A percentile compares a stretch with the other conserved stretches of the same genome.
These are phyloP conservation scores for Osmerus mordax DNA, from an alignment of 2,113 vertebrate genomes.

Conservation along the genomic window DNA sequence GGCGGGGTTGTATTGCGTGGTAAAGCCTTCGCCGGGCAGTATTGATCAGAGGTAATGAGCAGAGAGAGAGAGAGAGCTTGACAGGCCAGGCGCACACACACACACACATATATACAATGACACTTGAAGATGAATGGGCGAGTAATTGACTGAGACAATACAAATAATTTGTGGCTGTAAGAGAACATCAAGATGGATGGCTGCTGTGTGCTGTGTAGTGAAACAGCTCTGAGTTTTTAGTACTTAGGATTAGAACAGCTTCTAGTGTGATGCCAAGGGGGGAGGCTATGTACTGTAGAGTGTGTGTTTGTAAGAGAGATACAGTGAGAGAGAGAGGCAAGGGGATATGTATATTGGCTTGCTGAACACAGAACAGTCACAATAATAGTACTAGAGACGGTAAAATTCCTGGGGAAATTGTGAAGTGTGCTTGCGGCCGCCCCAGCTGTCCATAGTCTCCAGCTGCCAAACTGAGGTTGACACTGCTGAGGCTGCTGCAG, in stretches of 20 bases:
- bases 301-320: neutral
- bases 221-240: slow-evolving; percentile 26
- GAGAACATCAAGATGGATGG: slow-evolving; percentile 67
- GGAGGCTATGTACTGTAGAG: neutral
- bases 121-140: slow-evolving; percentile 45
- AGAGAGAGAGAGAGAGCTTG: slow-evolving; percentile 21
- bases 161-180: slow-evolving; percentile 66
- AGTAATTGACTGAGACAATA: slow-evolving; percentile 67
- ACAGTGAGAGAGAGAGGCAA: neutral
- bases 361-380: too few relatives aligned
- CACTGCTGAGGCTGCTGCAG: too few relatives aligned
- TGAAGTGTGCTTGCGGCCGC: too few relatives aligned
- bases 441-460: too few relatives aligned
- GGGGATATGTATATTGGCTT: too few relatives aligned
- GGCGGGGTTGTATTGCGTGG: neutral
- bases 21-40: slow-evolving; percentile 5
- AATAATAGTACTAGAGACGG: too few relatives aligned
- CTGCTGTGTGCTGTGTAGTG: slow-evolving; percentile 32
- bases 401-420: too few relatives aligned
- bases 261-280: slow-evolving; percentile 4
- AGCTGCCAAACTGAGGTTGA: too few relatives aligned
- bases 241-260: neutral
- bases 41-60: slow-evolving; percentile 60
- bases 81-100: slow-evolving; percentile 3
- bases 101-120: slow-evolving; percentile 8